Conservation (phyloP, 2,888 invertebrate genomes). For the Apamea crenata region DNA sequence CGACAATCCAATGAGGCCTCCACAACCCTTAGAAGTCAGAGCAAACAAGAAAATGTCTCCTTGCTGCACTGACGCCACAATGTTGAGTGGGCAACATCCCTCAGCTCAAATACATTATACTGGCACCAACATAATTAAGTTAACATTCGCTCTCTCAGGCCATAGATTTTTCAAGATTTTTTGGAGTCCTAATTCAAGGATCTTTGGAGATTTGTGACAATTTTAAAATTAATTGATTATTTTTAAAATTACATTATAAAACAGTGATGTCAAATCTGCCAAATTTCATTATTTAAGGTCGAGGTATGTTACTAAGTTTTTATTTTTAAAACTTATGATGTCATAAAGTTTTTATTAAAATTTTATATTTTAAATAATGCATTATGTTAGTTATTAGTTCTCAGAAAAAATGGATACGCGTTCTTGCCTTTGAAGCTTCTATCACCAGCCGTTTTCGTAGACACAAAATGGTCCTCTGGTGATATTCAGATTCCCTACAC, state of each 20-base stretch:
- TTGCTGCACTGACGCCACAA: background rate
- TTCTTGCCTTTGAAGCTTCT: background rate
- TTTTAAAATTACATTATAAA: slow-evolving; percentile 1
- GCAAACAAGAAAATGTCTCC: background rate
- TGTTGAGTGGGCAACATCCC: slow-evolving; percentile 4
- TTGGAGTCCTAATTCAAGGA: slow-evolving; percentile 51
- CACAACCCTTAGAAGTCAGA: background rate
- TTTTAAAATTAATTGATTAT: slow-evolving; percentile 12
- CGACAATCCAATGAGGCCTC: background rate
- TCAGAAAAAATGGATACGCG: slow-evolving; percentile 32
- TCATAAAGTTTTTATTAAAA: background rate
- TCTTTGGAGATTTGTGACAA: slow-evolving; percentile 36
- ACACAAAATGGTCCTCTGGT: background rate
- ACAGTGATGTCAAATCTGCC: slow-evolving; percentile 48
- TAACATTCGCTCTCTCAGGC: slow-evolving; percentile 44
- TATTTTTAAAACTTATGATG: slow-evolving; percentile 50
- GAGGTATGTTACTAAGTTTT: slow-evolving; percentile 42
- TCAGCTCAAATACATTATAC: slow-evolving; percentile 17
- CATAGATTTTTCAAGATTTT: slow-evolving; percentile 40
- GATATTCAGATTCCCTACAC: background rate
- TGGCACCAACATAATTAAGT: slow-evolving; percentile 8
- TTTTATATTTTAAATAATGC: slow-evolving; percentile 25
- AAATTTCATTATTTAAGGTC: slow-evolving; percentile 29
- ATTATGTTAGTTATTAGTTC: slow-evolving; percentile 11
- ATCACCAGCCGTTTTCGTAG: slow-evolving; percentile 4